Evolutionary conservation across 2,113 vertebrate genomes (phyloP).

Genomic region (Misgurnus mizolepis): DNA sequence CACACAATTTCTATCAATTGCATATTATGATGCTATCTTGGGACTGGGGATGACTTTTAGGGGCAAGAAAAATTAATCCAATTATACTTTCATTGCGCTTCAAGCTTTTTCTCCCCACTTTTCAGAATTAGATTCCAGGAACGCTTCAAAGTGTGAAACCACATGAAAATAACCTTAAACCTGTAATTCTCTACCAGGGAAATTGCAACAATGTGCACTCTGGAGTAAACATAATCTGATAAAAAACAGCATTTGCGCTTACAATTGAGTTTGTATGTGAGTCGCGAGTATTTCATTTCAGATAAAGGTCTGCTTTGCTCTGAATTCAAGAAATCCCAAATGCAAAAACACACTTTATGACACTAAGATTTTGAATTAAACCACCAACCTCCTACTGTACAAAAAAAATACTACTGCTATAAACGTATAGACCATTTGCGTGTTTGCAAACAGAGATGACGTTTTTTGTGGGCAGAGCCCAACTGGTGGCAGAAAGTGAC

Average conservation of each 20-base stretch:
- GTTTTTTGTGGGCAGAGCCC: too few species aligned
- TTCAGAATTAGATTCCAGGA: slow-evolving; percentile 33
- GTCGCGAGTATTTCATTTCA: slow-evolving; percentile 21
- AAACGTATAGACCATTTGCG: too few species aligned
- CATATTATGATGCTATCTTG: slow-evolving; percentile 67
- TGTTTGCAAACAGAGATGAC: too few species aligned
- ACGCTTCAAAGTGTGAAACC: slow-evolving; percentile 43
- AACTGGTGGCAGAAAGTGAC: too few species aligned
- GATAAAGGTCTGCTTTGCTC: neutral
- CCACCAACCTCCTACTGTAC: neutral
- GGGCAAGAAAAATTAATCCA: slow-evolving; percentile 69
- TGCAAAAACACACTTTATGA: neutral
- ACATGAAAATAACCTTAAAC: slow-evolving; percentile 51
- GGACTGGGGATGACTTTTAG: slow-evolving; percentile 55
- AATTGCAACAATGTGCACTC: slow-evolving; percentile 38
- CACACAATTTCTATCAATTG: slow-evolving; percentile 64
- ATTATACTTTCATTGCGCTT: slow-evolving; percentile 63
- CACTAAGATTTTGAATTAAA: neutral
- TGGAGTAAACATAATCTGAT: slow-evolving; percentile 49
- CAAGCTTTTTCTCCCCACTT: slow-evolving; percentile 38
- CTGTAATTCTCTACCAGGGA: slow-evolving; percentile 34
- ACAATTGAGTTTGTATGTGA: slow-evolving; percentile 26
- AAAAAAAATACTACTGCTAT: neutral
- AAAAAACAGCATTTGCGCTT: slow-evolving; percentile 37
- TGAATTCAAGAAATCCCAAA: slow-evolving; percentile 2